phyloP scores from a whole-genome alignment of 2,113 vertebrate species.

The Planiliza haematocheilus region DNA sequence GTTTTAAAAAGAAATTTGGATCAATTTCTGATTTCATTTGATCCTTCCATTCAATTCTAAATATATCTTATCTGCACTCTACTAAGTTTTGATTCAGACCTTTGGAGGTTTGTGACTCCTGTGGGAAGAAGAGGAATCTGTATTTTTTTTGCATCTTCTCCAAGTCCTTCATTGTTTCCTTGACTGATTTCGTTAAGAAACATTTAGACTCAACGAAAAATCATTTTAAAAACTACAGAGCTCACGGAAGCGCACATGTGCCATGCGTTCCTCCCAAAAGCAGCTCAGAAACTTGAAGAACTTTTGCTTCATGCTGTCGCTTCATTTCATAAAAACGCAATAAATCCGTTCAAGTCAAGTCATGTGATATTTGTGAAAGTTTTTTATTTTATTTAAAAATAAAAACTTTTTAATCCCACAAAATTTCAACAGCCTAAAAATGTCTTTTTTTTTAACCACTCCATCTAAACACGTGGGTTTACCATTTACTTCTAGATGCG shows the following conservation, averaged over 20 bases:
- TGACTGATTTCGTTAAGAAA: conserved; percentile 68
- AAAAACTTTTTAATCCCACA: neutral
- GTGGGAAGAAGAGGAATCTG: neutral
- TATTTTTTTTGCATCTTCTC: neutral
- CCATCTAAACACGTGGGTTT: neutral
- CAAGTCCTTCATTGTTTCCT: neutral
- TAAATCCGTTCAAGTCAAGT: neutral
- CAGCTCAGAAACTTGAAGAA: neutral
- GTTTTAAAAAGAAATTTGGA: neutral
- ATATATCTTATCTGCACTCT: neutral
- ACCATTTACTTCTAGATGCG: neutral
- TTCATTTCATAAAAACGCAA: neutral
- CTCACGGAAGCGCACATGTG: neutral
- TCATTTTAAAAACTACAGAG: neutral
- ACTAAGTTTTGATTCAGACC: neutral
- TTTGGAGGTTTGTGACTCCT: neutral
- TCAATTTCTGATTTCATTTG: neutral
- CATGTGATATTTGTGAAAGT: neutral
- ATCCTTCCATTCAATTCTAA: neutral
- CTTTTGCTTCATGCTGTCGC: neutral
- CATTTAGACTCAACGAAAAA: conserved; percentile 75
- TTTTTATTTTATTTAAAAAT: too few relatives aligned
- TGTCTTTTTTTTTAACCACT: neutral
- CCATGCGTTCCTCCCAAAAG: conserved; percentile 12
- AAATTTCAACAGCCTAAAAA: neutral